phyloP scores from a whole-genome alignment of 2,113 vertebrate genomes.

The Passer domesticus region DNA sequence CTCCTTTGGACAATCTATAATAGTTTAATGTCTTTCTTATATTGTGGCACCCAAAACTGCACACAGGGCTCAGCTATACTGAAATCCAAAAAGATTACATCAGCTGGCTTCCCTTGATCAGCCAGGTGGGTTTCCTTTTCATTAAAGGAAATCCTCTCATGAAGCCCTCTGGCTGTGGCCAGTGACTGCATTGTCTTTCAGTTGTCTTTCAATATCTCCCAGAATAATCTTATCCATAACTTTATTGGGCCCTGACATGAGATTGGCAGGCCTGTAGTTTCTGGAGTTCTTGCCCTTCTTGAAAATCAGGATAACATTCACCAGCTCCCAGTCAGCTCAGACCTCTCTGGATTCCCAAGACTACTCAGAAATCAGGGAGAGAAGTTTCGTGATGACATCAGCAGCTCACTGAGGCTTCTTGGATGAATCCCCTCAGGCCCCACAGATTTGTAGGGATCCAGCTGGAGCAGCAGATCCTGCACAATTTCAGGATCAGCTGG shows the following conservation, averaged over 20 bases:
- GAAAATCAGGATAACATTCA: not conserved
- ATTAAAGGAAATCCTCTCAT: not conserved
- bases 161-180: not conserved
- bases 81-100: not conserved
- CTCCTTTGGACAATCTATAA: not conserved
- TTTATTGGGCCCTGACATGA: accelerated
- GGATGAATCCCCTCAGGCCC: not conserved
- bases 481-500: not conserved
- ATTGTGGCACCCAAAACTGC: not conserved
- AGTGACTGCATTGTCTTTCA: not conserved
- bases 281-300: not conserved
- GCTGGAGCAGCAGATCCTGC: not conserved
- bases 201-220: not conserved
- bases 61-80: not conserved
- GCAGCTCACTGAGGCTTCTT: not conserved
- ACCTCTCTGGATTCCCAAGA: not conserved
- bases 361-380: not conserved
- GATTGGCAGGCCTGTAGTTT: not conserved
- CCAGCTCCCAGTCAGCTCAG: not conserved
- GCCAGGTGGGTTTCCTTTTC: not conserved
- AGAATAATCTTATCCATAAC: not conserved
- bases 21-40: not conserved
- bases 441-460: not conserved
- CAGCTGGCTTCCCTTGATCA: not conserved
- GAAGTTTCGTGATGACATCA: not conserved